phyloP scores from a whole-genome alignment of 2,797 vertebrate species.

The Diplodus puntazzo region DNA sequence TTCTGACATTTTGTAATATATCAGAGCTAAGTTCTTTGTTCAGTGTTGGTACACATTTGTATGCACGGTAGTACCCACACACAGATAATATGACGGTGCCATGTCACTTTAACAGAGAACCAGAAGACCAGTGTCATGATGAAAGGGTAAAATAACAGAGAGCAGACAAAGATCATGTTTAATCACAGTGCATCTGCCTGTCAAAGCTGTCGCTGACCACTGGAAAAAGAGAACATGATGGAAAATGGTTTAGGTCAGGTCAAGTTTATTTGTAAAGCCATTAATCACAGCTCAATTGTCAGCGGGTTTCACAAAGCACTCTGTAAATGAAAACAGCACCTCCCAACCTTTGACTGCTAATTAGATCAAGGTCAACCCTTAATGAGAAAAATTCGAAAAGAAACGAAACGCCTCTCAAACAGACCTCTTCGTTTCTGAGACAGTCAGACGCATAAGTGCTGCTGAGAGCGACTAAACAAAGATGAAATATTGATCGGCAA shows the following conservation, averaged over 20 bases:
- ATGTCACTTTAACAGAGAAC: conserved; percentile 12
- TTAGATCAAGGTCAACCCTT: conserved; percentile 57
- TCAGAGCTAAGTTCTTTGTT: background rate
- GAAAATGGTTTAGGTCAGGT: conserved; percentile 66
- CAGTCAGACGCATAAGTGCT: conserved; percentile 25
- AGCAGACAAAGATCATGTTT: conserved; percentile 49
- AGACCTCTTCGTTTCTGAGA: conserved; percentile 16
- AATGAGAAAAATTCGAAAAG: conserved; percentile 34
- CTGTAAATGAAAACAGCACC: conserved; percentile 51
- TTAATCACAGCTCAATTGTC: conserved; percentile 67
- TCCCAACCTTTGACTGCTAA: conserved; percentile 52
- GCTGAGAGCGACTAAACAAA: conserved; percentile 44
- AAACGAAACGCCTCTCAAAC: conserved; percentile 2
- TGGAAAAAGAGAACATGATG: conserved; percentile 51
- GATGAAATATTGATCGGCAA: conserved; percentile 72
- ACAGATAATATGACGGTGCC: background rate
- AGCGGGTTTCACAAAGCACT: conserved; percentile 42
- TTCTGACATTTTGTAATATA: conserved; percentile 7
- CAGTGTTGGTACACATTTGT: background rate
- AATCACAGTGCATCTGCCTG: conserved; percentile 36
- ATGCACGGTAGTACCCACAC: background rate
- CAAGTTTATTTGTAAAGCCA: conserved; percentile 70
- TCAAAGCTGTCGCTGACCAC: conserved; percentile 47
- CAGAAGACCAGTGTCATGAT: conserved; percentile 17
- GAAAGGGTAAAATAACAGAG: conserved; percentile 36